Percentiles rank a stretch among this genome's conserved stretches.
phyloP scores from a whole-genome alignment of 2,113 vertebrate species.

The Numenius arquata region DNA sequence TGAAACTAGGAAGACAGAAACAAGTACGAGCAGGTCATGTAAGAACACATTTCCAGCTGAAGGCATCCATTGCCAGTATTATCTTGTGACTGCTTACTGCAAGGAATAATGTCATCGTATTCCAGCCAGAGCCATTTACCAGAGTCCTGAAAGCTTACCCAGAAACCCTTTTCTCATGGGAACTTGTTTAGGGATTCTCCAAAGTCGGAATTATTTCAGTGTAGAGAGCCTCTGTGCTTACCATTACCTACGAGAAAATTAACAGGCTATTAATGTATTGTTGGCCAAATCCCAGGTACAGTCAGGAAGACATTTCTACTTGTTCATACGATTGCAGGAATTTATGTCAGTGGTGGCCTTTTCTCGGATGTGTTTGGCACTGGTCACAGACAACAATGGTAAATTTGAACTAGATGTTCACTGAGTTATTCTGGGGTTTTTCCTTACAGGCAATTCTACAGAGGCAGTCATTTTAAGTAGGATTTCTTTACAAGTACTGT shows the following conservation, averaged over 20 bases:
- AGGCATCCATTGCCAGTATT: neutral
- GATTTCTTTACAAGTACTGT: neutral
- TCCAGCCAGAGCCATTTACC: neutral
- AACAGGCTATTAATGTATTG: neutral
- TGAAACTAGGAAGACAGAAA: neutral
- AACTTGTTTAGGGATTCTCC: conserved; percentile 47
- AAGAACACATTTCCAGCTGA: neutral
- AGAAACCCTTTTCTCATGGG: conserved; percentile 17
- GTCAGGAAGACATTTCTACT: conserved; percentile 32
- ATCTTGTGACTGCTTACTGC: neutral
- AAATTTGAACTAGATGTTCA: neutral
- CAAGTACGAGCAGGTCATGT: neutral
- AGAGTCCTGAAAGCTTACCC: conserved; percentile 1
- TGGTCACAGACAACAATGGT: neutral
- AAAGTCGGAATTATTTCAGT: neutral
- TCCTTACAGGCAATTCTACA: conserved; percentile 1
- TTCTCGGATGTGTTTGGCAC: conserved; percentile 35
- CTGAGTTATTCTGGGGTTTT: conserved; percentile 24
- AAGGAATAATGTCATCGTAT: neutral
- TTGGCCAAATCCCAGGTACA: conserved; percentile 27
- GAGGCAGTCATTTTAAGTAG: neutral
- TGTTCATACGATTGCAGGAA: conserved; percentile 1
- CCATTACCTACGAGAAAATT: neutral
- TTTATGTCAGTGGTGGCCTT: conserved; percentile 22
- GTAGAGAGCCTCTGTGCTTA: neutral